A percentile compares a stretch with the other conserved stretches of the same genome.
Evolutionary conservation across 2,888 invertebrate genomes (phyloP).

Genomic region (Steinernema scapterisci): DNA sequence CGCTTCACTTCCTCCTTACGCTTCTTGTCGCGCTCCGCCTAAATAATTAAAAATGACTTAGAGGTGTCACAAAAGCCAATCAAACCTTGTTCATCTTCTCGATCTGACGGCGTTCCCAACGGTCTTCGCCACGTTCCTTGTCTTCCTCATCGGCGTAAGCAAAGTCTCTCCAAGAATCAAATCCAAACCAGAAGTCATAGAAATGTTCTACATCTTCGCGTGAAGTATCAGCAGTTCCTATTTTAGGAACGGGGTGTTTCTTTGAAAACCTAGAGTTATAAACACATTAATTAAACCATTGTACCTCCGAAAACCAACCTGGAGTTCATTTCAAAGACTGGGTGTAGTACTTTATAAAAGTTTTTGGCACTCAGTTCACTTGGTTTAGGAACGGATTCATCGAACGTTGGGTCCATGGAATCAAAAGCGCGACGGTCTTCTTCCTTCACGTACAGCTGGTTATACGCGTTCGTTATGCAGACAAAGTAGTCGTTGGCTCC

Average conservation of each 20-base stretch:
- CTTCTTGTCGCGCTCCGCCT: slow-evolving; percentile 81
- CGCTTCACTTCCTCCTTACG: slow-evolving; percentile 96
- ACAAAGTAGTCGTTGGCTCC: slow-evolving; percentile 90
- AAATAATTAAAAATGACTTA: slow-evolving; percentile 25
- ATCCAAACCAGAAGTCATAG: slow-evolving; percentile 93
- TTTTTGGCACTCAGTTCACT: slow-evolving; percentile 71
- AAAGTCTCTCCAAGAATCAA: slow-evolving; percentile 98
- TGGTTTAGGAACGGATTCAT: slow-evolving; percentile 79
- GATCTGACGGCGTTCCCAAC: slow-evolving; percentile 95
- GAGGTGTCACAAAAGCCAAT: neutral
- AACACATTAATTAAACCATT: neutral
- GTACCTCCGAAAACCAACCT: slow-evolving; percentile 66
- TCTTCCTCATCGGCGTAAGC: slow-evolving; percentile 98
- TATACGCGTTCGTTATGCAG: slow-evolving; percentile 83
- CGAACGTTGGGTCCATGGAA: slow-evolving; percentile 92
- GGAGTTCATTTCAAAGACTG: slow-evolving; percentile 72
- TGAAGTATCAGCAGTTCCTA: slow-evolving; percentile 79
- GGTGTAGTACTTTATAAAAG: slow-evolving; percentile 75
- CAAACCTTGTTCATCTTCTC: slow-evolving; percentile 89
- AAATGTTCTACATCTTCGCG: slow-evolving; percentile 88
- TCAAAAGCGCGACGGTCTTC: slow-evolving; percentile 86
- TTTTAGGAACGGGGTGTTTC: slow-evolving; percentile 80
- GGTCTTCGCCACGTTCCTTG: slow-evolving; percentile 91
- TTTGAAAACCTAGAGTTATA: slow-evolving; percentile 81
- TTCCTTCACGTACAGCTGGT: slow-evolving; percentile 59